phyloP scores from a whole-genome alignment of 1,140 invertebrate genomes.

The Drosophila bipectinata region DNA sequence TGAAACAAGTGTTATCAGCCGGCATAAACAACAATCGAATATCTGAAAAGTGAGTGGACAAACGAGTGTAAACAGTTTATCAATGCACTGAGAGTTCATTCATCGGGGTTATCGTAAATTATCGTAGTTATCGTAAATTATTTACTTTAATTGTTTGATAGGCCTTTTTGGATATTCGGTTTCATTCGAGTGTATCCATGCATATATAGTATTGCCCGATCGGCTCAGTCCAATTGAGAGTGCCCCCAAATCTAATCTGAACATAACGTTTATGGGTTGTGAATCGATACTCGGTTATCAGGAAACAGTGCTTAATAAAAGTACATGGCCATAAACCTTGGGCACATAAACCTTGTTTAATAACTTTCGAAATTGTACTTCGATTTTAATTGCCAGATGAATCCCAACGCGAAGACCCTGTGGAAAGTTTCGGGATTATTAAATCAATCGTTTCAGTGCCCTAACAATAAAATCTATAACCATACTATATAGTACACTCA shows the following conservation, averaged over 20 bases:
- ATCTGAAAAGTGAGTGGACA: conserved; percentile 31
- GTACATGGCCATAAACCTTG: conserved; percentile 16
- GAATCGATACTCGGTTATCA: conserved; percentile 38
- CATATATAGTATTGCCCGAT: conserved; percentile 25
- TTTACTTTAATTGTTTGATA: conserved; percentile 7
- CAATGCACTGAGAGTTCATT: conserved; percentile 2
- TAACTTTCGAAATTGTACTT: conserved; percentile 17
- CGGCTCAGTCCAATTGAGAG: conserved; percentile 20
- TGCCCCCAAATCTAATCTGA: conserved; percentile 45
- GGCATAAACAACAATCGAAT: conserved; percentile 31
- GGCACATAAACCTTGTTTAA: too few species aligned
- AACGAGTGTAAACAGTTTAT: conserved; percentile 4
- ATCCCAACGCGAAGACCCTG: conserved; percentile 8
- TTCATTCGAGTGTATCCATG: conserved; percentile 16
- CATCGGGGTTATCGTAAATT: background rate
- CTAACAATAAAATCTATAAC: background rate
- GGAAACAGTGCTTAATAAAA: conserved; percentile 19
- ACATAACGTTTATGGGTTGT: conserved; percentile 45
- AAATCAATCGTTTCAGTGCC: conserved; percentile 11
- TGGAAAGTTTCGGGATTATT: conserved; percentile 33
- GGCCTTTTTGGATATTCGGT: background rate
- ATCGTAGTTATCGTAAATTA: conserved; percentile 26
- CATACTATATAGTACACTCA: conserved; percentile 23
- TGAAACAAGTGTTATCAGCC: conserved; percentile 47
- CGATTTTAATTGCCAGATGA: background rate